Evolutionary conservation across 2,888 invertebrate species (phyloP).

Genomic region (Scaptomyza caliginosa): DNA sequence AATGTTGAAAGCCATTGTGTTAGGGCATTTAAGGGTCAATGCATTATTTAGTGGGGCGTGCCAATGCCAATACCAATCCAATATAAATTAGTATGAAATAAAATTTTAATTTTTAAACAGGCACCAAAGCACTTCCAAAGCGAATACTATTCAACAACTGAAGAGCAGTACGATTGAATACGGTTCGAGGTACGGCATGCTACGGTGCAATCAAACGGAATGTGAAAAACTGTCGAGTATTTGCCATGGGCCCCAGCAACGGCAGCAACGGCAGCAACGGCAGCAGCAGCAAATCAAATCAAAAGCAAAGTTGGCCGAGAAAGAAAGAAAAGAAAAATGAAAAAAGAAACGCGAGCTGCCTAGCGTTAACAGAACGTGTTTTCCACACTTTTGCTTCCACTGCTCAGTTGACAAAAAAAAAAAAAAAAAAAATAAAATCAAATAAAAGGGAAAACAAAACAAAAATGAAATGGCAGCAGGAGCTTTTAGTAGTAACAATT

Average conservation of each 20-base stretch:
- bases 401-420: not conserved
- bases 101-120: constrained; percentile 53
- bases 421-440: not conserved
- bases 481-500: constrained; percentile 49
- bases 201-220: constrained; percentile 60
- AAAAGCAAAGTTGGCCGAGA: constrained; percentile 12
- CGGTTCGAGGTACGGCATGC: not conserved
- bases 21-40: constrained; percentile 20
- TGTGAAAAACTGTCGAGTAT: constrained; percentile 44
- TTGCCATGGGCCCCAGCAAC: constrained; percentile 12
- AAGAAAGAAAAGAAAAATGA: constrained; percentile 15
- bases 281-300: constrained; percentile 24
- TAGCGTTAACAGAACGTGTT: constrained; percentile 36
- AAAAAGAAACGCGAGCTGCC: constrained; percentile 23
- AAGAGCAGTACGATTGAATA: constrained; percentile 1
- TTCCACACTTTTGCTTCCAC: constrained; percentile 32
- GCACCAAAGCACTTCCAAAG: constrained; percentile 14
- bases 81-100: constrained; percentile 56
- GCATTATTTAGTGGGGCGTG: constrained; percentile 41
- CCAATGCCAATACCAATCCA: constrained; percentile 23
- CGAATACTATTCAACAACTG: constrained; percentile 3
- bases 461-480: constrained; percentile 23
- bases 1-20: constrained; percentile 12
- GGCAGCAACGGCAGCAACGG: constrained; percentile 10
- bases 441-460: not conserved